A percentile compares a stretch with the other conserved stretches of the same genome.
Evolutionary conservation across 2,797 vertebrate genomes (phyloP).

Genomic region (Notamacropus eugenii): DNA sequence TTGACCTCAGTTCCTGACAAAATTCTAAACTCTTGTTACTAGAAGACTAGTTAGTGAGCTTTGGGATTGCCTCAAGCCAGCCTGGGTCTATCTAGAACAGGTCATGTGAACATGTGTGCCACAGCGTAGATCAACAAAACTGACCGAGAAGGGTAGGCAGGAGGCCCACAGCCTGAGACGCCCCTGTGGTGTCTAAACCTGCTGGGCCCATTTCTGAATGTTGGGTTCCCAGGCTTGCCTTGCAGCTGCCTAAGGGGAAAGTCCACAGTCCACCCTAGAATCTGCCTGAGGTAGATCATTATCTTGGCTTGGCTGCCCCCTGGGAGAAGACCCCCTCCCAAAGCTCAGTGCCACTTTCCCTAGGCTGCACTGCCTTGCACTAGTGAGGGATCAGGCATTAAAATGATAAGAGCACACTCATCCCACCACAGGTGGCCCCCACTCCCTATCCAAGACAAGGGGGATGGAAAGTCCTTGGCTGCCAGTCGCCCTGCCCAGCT

Average conservation of each 20-base stretch:
- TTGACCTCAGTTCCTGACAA: not conserved
- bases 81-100: not conserved
- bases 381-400: not conserved
- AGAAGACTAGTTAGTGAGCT: not conserved
- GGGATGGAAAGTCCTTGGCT: not conserved
- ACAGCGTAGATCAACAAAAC: not conserved
- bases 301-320: not conserved
- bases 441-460: not conserved
- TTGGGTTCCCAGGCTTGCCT: not conserved
- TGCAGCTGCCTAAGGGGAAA: not conserved
- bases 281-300: not conserved
- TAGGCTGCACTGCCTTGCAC: not conserved
- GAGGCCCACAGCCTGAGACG: rapidly evolving
- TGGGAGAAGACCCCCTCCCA: not conserved
- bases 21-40: not conserved
- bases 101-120: not conserved
- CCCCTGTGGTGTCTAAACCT: not conserved
- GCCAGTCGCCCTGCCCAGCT: not conserved
- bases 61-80: not conserved
- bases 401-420: no score
- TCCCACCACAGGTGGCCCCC: not conserved
- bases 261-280: not conserved
- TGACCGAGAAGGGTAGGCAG: not conserved
- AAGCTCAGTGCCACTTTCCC: not conserved
- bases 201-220: not conserved